These are phyloP conservation scores for Gouania willdenowi DNA, from an alignment of 2,797 vertebrate genomes.

Conservation along the genomic window DNA sequence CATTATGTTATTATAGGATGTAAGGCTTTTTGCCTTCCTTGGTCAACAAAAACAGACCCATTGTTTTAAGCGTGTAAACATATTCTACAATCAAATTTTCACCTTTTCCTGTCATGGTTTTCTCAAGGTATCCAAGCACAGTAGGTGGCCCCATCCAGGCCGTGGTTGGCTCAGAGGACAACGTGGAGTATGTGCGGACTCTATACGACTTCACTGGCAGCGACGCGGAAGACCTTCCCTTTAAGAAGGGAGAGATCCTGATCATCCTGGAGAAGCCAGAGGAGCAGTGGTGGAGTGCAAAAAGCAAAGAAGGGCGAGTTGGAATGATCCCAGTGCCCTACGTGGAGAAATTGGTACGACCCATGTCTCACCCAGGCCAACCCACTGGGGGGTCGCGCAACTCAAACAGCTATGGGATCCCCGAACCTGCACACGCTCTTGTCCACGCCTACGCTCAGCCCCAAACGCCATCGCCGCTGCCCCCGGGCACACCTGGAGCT, in stretches of 20 bases:
- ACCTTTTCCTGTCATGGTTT: too few species aligned
- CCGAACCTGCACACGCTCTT: slow-evolving; percentile 87
- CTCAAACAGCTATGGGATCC: slow-evolving; percentile 97
- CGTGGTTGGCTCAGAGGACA: slow-evolving; percentile 76
- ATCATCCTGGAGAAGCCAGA: slow-evolving; percentile 94
- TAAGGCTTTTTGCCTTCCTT: too few species aligned
- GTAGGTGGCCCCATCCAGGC: slow-evolving; percentile 79
- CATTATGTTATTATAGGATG: too few species aligned
- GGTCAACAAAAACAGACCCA: too few species aligned
- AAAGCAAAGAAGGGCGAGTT: slow-evolving; percentile 87
- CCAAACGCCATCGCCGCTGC: slow-evolving; percentile 88
- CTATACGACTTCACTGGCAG: slow-evolving; percentile 97
- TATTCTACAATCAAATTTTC: neutral
- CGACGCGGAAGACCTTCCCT: slow-evolving; percentile 96
- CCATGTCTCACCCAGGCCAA: slow-evolving; percentile 71
- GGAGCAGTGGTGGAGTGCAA: slow-evolving; percentile 98
- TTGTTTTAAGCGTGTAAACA: too few species aligned
- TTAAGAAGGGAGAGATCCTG: slow-evolving; percentile 92
- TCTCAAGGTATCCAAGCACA: slow-evolving; percentile 83
- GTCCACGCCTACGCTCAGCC: slow-evolving; percentile 95
- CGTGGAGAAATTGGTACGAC: slow-evolving; percentile 90
- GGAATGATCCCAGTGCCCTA: slow-evolving; percentile 99
- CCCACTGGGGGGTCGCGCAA: slow-evolving; percentile 83
- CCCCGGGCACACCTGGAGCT: slow-evolving; percentile 82
- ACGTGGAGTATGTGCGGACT: slow-evolving; percentile 90